Conservation (phyloP, 2,797 vertebrate species). For the Apogon talboti region DNA sequence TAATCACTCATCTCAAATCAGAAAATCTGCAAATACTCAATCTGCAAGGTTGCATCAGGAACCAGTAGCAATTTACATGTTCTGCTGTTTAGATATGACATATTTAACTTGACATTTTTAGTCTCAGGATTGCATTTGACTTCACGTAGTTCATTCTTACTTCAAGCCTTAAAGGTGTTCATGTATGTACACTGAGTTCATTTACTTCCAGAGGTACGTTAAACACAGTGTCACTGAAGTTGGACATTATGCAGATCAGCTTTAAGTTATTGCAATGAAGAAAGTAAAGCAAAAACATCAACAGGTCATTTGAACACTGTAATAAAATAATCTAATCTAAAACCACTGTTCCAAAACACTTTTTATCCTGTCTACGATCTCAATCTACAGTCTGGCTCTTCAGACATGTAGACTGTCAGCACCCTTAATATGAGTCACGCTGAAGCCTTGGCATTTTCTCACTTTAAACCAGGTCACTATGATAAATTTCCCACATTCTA, state of each 20-base stretch:
- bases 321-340: too few species aligned
- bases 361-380: background rate
- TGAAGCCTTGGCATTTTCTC: background rate
- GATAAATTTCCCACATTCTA: background rate
- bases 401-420: background rate
- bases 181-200: slow-evolving; percentile 6
- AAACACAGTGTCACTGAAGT: background rate
- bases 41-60: too few species aligned
- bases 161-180: slow-evolving; percentile 1
- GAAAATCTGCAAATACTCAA: too few species aligned
- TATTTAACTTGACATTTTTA: slow-evolving; percentile 3
- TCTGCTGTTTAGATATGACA: background rate
- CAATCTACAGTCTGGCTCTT: background rate
- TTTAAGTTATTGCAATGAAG: too few species aligned
- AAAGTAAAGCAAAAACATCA: too few species aligned
- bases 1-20: too few species aligned
- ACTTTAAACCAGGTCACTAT: background rate
- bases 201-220: background rate
- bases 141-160: slow-evolving; percentile 18
- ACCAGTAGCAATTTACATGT: too few species aligned
- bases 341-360: background rate
- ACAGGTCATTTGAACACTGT: too few species aligned
- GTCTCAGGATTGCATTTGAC: slow-evolving; percentile 6
- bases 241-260: background rate
- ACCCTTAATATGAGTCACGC: background rate